Conservation (phyloP, 2,888 invertebrate species). For the Melipona bicolor region DNA sequence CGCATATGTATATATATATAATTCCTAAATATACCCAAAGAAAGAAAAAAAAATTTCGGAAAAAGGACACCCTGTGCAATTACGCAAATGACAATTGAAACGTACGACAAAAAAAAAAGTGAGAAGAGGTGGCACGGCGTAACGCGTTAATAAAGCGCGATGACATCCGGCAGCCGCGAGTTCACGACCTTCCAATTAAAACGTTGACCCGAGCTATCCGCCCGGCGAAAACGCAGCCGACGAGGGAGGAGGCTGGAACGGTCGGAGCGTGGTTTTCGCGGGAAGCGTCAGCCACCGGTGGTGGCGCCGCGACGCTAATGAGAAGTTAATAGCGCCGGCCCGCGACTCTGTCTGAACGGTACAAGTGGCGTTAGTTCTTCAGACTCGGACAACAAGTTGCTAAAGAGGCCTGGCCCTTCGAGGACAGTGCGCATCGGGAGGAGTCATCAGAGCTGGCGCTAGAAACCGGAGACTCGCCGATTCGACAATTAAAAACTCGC, state of each 20-base stretch:
- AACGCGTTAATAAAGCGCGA: slow-evolving; percentile 24
- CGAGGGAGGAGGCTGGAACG: slow-evolving; percentile 19
- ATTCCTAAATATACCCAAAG: too few species aligned
- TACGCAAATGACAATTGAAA: not conserved
- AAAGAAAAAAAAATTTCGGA: too few species aligned
- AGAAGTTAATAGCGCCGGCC: slow-evolving; percentile 73
- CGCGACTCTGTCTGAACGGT: slow-evolving; percentile 57
- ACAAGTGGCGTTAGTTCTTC: slow-evolving; percentile 64
- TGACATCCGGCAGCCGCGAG: slow-evolving; percentile 16
- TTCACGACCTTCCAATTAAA: slow-evolving; percentile 56
- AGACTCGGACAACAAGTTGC: slow-evolving; percentile 61
- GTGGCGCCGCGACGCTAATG: slow-evolving; percentile 68
- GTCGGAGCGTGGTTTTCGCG: slow-evolving; percentile 19
- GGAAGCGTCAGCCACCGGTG: slow-evolving; percentile 34
- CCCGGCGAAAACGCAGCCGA: slow-evolving; percentile 21
- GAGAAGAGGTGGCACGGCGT: not conserved
- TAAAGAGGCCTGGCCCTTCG: slow-evolving; percentile 44
- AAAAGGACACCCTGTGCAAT: too few species aligned
- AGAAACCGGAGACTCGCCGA: not conserved
- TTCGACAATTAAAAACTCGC: not conserved
- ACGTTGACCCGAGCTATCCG: slow-evolving; percentile 52
- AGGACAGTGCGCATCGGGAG: slow-evolving; percentile 34
- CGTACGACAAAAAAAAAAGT: not conserved
- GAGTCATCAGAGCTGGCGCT: not conserved
- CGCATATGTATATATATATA: too few species aligned